A percentile compares a stretch with the other conserved stretches of the same genome.
phyloP scores from a whole-genome alignment of 2,797 vertebrate genomes.

The Sebastes oblongus region DNA sequence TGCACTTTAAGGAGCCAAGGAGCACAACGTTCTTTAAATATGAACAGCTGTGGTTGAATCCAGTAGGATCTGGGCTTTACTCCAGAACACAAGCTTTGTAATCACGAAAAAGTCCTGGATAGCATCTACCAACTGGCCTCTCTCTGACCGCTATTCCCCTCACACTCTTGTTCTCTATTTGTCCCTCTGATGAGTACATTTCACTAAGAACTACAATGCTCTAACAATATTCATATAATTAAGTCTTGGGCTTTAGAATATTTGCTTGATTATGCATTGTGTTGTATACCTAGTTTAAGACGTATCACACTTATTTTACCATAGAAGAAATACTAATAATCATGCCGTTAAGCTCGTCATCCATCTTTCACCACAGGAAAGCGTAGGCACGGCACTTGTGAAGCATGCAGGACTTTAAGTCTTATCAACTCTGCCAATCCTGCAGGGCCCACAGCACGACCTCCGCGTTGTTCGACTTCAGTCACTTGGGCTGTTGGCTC shows the following conservation, averaged over 20 bases:
- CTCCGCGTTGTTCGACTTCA: conserved; percentile 56
- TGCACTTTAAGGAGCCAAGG: conserved; percentile 43
- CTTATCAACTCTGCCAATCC: conserved; percentile 48
- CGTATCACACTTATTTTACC: not conserved
- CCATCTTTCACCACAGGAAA: conserved; percentile 21
- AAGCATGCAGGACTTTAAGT: conserved; percentile 38
- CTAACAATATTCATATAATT: not conserved
- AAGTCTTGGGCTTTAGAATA: not conserved
- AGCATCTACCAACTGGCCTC: conserved; percentile 14
- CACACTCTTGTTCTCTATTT: not conserved
- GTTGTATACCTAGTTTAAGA: not conserved
- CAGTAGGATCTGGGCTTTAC: conserved; percentile 36
- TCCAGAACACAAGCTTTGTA: conserved; percentile 46
- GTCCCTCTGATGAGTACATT: not conserved
- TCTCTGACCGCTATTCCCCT: not conserved
- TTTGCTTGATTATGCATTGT: not conserved
- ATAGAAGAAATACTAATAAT: not conserved
- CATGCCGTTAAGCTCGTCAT: not conserved
- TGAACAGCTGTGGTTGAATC: conserved; percentile 55
- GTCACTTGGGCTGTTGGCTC: conserved; percentile 64
- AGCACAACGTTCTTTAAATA: conserved; percentile 58
- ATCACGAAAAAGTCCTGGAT: conserved; percentile 45
- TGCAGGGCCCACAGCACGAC: conserved; percentile 42
- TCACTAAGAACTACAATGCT: not conserved
- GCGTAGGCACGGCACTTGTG: not conserved